phyloP scores from a whole-genome alignment of 2,888 invertebrate species.

The Leptinotarsa tumamoca region DNA sequence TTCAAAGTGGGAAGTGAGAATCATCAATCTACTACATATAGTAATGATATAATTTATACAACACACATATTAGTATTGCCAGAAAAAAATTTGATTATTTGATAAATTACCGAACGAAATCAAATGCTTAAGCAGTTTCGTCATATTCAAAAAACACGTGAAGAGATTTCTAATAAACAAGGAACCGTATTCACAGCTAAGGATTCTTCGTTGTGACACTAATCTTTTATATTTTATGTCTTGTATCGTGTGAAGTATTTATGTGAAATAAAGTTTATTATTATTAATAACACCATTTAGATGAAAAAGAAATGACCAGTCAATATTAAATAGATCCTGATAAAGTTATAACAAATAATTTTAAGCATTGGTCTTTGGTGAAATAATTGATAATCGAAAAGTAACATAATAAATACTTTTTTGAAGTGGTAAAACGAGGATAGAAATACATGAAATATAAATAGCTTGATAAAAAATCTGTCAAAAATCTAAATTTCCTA shows the following conservation, averaged over 20 bases:
- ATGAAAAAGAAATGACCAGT: too few relatives aligned
- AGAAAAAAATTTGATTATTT: background rate
- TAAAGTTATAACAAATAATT: too few relatives aligned
- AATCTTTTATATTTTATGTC: background rate
- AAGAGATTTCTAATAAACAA: background rate
- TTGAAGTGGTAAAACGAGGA: too few relatives aligned
- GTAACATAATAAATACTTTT: too few relatives aligned
- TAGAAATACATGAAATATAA: too few relatives aligned
- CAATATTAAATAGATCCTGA: too few relatives aligned
- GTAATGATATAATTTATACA: background rate
- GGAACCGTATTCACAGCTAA: background rate
- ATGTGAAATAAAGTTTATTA: too few relatives aligned
- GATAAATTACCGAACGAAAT: background rate
- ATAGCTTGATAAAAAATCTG: too few relatives aligned
- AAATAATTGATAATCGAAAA: too few relatives aligned
- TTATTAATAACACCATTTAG: too few relatives aligned
- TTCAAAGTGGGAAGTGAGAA: background rate
- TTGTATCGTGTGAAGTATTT: background rate
- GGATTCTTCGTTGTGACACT: background rate
- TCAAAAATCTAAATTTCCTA: too few relatives aligned
- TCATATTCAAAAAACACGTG: background rate
- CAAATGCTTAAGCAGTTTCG: background rate
- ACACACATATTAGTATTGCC: background rate
- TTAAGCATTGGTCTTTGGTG: too few relatives aligned
- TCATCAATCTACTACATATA: background rate